Evolutionary conservation across 2,797 vertebrate species (phyloP).

Genomic region (Enteromius fasciolatus): DNA sequence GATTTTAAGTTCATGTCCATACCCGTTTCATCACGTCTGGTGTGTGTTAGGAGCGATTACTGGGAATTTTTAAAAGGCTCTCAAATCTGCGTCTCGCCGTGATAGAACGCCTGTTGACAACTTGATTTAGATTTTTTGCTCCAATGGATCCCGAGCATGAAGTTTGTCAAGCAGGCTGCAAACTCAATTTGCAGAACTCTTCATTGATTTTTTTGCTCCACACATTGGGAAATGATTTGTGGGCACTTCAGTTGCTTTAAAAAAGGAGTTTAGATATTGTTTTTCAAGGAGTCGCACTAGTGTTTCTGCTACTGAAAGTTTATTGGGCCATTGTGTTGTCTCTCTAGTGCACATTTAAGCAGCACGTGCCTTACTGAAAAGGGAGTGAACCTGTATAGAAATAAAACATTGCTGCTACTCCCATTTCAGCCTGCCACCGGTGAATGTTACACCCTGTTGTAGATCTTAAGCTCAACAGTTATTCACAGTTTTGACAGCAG

Average conservation of each 20-base stretch:
- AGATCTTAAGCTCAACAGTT: constrained; percentile 2
- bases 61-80: constrained; percentile 43
- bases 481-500: constrained; percentile 1
- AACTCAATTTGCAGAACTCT: constrained; percentile 63
- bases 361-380: constrained; percentile 71
- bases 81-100: constrained; percentile 52
- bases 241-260: constrained; percentile 65
- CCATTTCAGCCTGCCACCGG: constrained; percentile 46
- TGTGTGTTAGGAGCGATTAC: constrained; percentile 51
- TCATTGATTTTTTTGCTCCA: constrained; percentile 65
- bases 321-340: constrained; percentile 77
- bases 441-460: constrained; percentile 58
- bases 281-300: constrained; percentile 72
- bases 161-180: constrained; percentile 64
- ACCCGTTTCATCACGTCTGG: constrained; percentile 6
- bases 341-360: constrained; percentile 75
- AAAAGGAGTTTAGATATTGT: constrained; percentile 69
- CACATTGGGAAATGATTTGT: constrained; percentile 71
- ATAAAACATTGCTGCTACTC: constrained; percentile 67
- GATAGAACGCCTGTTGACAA: constrained; percentile 57
- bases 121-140: constrained; percentile 57
- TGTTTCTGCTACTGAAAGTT: constrained; percentile 81
- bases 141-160: constrained; percentile 57
- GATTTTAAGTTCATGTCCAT: constrained; percentile 9
- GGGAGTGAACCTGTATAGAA: constrained; percentile 66